phyloP scores from a whole-genome alignment of 30 jellyfish, hydroid and myxozoan species.

The Mastigias papua region DNA sequence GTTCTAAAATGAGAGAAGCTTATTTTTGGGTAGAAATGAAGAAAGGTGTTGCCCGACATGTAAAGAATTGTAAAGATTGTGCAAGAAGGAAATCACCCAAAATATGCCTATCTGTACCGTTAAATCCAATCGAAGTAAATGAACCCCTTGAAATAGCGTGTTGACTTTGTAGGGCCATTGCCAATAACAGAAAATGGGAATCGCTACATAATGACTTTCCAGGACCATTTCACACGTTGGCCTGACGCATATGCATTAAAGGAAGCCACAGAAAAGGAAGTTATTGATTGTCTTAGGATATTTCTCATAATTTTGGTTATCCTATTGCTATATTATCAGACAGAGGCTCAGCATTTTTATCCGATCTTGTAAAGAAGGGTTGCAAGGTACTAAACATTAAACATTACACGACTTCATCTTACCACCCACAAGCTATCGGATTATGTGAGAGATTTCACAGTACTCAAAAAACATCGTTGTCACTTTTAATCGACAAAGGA shows the following conservation, averaged over 20 bases:
- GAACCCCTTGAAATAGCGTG: constrained; percentile 54
- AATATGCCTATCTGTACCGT: neutral
- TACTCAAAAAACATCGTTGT: neutral
- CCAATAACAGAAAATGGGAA: constrained; percentile 46
- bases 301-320: constrained; percentile 20
- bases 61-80: constrained; percentile 11
- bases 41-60: constrained; percentile 21
- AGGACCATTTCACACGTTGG: constrained; percentile 36
- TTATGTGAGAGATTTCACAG: constrained; percentile 9
- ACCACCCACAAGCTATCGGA: constrained; percentile 1
- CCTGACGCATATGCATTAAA: constrained; percentile 14
- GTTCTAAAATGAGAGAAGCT: neutral
- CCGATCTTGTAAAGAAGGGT: constrained; percentile 27
- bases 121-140: constrained; percentile 1
- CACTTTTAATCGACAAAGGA: constrained; percentile 11
- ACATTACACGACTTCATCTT: neutral
- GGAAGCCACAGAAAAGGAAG: constrained; percentile 2
- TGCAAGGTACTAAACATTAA: neutral
- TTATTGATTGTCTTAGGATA: neutral
- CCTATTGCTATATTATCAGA: constrained; percentile 33
- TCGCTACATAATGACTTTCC: constrained; percentile 18
- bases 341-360: constrained; percentile 23
- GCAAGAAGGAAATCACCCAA: constrained; percentile 27
- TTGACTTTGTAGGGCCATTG: constrained; percentile 66
- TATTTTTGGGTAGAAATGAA: constrained; percentile 8